Conservation (phyloP, 2,888 invertebrate genomes). For the Metopia argyrocephala region DNA sequence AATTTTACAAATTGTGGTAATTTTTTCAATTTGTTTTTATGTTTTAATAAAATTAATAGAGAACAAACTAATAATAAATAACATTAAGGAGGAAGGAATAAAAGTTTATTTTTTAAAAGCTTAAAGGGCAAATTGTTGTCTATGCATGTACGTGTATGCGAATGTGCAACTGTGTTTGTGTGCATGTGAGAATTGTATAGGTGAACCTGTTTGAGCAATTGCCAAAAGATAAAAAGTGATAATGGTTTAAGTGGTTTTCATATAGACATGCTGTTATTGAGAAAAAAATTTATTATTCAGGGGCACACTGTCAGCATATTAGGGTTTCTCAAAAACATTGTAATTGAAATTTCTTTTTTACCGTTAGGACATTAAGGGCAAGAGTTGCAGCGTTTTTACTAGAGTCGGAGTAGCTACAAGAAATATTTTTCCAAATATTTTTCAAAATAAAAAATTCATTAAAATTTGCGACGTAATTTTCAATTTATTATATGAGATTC, state of each 20-base stretch:
- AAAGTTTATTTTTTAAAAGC: background rate
- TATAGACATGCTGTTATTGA: background rate
- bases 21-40: conserved; percentile 20
- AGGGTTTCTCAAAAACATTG: background rate
- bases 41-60: background rate
- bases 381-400: too few relatives aligned
- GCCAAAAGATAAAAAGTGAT: background rate
- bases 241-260: conserved; percentile 19
- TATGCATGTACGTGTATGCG: background rate
- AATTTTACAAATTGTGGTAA: conserved; percentile 46
- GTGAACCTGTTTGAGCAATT: background rate
- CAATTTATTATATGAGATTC: too few relatives aligned
- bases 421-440: too few relatives aligned
- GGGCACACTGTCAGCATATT: background rate
- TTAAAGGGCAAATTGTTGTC: conserved; percentile 5
- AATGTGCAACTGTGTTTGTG: background rate
- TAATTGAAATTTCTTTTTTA: too few relatives aligned
- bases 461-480: too few relatives aligned
- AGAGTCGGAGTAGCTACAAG: too few relatives aligned
- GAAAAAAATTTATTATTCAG: conserved; percentile 25
- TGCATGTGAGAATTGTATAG: background rate
- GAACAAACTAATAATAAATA: background rate
- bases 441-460: too few relatives aligned
- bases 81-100: background rate
- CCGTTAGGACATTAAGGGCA: too few relatives aligned